Conservation (phyloP, 2,113 vertebrate genomes). For the Cricetomys ansorgei region DNA sequence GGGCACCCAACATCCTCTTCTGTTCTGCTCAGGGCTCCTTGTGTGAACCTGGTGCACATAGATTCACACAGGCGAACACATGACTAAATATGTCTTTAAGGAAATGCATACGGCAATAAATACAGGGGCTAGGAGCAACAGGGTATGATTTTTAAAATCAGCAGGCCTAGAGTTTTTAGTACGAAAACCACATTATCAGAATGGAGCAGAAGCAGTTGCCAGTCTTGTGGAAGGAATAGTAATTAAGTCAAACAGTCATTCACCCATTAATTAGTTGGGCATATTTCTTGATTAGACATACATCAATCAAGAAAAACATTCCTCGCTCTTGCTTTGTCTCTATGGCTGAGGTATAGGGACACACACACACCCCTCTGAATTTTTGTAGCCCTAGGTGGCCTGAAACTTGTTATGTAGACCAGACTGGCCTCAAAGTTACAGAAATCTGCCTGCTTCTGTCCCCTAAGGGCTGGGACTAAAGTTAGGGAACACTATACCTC, state of each 20-base stretch:
- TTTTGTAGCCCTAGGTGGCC: not conserved
- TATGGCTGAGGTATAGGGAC: not conserved
- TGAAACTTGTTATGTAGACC: not conserved
- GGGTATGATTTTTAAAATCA: not conserved
- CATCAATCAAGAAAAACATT: not conserved
- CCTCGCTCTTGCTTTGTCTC: not conserved
- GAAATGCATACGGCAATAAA: not conserved
- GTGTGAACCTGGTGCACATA: not conserved
- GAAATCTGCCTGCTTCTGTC: not conserved
- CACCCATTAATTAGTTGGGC: not conserved
- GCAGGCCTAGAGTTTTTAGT: not conserved
- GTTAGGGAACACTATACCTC: not conserved
- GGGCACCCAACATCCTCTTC: not conserved
- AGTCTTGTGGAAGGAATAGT: not conserved
- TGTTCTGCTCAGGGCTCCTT: not conserved
- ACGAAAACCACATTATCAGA: constrained; percentile 6
- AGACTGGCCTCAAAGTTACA: not conserved
- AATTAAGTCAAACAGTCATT: not conserved
- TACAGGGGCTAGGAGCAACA: not conserved
- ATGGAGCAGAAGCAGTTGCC: not conserved
- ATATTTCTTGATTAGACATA: not conserved
- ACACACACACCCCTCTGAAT: not conserved
- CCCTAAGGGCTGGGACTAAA: not conserved
- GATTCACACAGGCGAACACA: not conserved
- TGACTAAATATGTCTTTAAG: not conserved